Evolutionary conservation across 1,140 invertebrate species (phyloP), one percentile per base, ranked within the genome.

Genomic region (Fragariocoptes setiger): DNA sequence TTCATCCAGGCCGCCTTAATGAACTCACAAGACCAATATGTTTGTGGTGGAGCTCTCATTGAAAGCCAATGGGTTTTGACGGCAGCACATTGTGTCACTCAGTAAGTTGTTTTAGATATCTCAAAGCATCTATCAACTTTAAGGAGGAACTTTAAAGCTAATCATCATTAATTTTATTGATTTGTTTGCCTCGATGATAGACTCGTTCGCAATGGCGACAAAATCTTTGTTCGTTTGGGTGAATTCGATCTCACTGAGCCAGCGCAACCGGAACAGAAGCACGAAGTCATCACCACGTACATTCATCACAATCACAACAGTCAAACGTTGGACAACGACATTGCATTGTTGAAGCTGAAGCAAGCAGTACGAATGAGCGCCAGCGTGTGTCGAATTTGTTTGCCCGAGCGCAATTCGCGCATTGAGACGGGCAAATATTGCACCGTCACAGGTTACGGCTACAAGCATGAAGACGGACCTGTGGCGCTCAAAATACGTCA

Each of bases 241-340:
- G 83, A 90, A 53, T 78, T 86, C 52, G 78, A 92, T 58, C 56
- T 88, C 42, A 79, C 77, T 1, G 58, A n/a, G n/a, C 71, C 14
- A 46, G 52, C 43, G 76, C 76, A 48, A 76, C 75, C 14, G 79
- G 73, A 46, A 74, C 75, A 0, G 74, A 74, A 2, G 79, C 78
- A 0, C 78, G 85, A 75, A 16, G 76, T 86, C 3, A 74, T 74
- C 18, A 83, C 77, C 14, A 86, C 80, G 0, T 88, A 88, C 54
- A 86, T 88, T 37, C 83, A 92, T 55, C 80, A 86, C 50, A 85
- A 88, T 57, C 85, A 90, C 60, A 86, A 92, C 55, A 80, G 76
- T 46, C 78, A 86, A 56, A 90, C 83, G 0, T 60, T 92, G 45
- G 82, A 90, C 53, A 88, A 90, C 52, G 85, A 47, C 36, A 86